Evolutionary conservation across 2,888 invertebrate species (phyloP), one percentile per base, ranked within the genome.

Genomic region (Chromoteleia sp.): DNA sequence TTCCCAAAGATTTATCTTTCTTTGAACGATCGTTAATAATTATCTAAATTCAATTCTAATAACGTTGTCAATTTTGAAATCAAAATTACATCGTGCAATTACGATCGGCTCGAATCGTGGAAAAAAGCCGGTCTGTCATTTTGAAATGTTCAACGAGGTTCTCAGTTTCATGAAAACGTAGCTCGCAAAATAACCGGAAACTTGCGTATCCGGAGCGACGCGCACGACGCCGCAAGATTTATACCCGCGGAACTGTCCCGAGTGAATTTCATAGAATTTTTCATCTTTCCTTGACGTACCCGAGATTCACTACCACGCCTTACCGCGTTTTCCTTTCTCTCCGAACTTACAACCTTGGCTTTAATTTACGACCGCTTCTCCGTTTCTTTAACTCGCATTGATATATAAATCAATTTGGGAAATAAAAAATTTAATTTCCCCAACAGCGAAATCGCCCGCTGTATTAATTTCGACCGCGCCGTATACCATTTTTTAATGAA

Each of bases 191-290:
- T 79, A 61, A 73, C 45, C 73, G 79, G 70, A 79, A 79, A 73
- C 59, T 79, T 79, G 79, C 79, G 70, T 73, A 79, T 61, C 59
- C 68, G 73, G 50, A 61, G 45, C 50, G 68, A 43, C 70, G 79
- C 29, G 56, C 52, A 39, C 41, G 68, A 70, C 76, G 61, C 71
- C 14, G 30, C 17, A 71, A 73, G 70, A 78, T 78, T 78, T 73
- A 73, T 73, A 67, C 17, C 52, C 59, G 15, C 63, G 67, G 67
- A 79, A 73, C 59, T 79, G 79, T 61, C 67, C 67, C 73, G 73
- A 73, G 79, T 68, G 74, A 80, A 80, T 80, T 80, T 74, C 56
- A 80, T 80, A 68, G 79, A 74, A 80, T 74, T 80, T 79, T 80
- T 80, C 73, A 67, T 68, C 67, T 61, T 74, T 79, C 48, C 68